Conservation (phyloP, 2,797 vertebrate species). For the Acrocephalus scirpaceus region DNA sequence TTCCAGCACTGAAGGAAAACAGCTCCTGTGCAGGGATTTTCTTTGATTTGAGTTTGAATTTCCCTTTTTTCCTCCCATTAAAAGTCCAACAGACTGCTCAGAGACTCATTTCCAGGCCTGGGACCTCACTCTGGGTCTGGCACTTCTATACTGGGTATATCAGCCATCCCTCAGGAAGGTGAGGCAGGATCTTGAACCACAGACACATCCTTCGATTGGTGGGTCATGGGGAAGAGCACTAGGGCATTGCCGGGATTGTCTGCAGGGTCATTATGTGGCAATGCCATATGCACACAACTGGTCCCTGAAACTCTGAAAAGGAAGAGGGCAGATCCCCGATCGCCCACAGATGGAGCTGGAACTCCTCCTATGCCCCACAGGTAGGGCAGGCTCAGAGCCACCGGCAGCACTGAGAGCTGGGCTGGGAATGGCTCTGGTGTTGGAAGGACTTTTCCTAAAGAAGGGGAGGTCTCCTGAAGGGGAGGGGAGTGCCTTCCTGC, state of each 20-base stretch:
- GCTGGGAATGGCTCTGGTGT: accelerated
- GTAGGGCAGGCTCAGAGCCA: neutral
- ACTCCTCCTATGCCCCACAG: accelerated
- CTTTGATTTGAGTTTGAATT: neutral
- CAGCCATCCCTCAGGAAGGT: accelerated
- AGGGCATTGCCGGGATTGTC: too few species aligned
- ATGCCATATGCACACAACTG: neutral
- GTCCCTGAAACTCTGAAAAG: accelerated
- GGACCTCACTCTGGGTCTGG: accelerated
- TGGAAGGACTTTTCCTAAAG: neutral
- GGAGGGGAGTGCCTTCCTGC: neutral
- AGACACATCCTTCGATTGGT: too few species aligned
- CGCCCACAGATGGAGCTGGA: neutral
- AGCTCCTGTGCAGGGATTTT: accelerated
- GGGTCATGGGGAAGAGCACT: too few species aligned
- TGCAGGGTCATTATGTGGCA: neutral
- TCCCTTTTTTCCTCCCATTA: neutral
- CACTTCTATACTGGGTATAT: accelerated
- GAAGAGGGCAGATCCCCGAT: neutral
- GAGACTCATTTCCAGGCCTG: accelerated
- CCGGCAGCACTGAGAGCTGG: accelerated
- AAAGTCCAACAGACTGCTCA: accelerated
- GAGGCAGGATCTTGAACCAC: neutral
- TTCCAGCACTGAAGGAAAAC: accelerated
- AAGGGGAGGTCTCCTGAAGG: neutral